Conservation (phyloP, 2,797 vertebrate species). For the Esox masquinongy region DNA sequence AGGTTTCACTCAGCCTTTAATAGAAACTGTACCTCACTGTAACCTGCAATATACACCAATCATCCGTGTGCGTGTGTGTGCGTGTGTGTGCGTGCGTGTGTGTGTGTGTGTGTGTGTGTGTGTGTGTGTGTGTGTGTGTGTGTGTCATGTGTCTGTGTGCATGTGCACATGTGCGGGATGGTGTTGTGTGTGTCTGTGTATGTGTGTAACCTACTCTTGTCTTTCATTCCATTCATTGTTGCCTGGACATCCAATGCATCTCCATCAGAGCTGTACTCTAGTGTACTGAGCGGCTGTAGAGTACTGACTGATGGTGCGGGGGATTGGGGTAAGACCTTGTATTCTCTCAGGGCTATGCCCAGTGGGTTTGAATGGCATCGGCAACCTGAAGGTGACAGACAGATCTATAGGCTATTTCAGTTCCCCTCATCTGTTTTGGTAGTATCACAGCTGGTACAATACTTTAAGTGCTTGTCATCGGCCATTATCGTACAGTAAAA, state of each 20-base stretch:
- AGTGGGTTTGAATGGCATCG: conserved; percentile 57
- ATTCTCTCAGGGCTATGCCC: conserved; percentile 16
- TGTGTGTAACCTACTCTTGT: conserved; percentile 25
- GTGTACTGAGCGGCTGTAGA: conserved; percentile 74
- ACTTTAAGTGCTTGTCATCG: not conserved
- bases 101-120: conserved; percentile 4
- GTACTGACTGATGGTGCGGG: conserved; percentile 69
- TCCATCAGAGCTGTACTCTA: conserved; percentile 74
- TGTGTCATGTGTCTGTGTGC: not conserved
- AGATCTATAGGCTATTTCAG: conserved; percentile 23
- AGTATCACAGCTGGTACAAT: not conserved
- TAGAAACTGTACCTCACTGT: too few species aligned
- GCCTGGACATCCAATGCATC: conserved; percentile 34
- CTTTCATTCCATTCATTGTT: conserved; percentile 30
- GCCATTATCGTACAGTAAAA: not conserved
- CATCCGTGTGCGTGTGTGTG: not conserved
- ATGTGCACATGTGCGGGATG: not conserved
- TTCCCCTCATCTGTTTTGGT: not conserved
- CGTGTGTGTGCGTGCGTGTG: not conserved
- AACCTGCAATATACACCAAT: not conserved
- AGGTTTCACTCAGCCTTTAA: not conserved
- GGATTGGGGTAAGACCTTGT: conserved; percentile 73
- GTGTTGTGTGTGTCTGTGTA: conserved; percentile 10
- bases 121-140: not conserved
- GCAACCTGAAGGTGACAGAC: conserved; percentile 57